Evolutionary conservation across 2,888 invertebrate species (phyloP), one percentile per base, ranked within the genome.

Genomic region (Pristionchus exspectatus): DNA sequence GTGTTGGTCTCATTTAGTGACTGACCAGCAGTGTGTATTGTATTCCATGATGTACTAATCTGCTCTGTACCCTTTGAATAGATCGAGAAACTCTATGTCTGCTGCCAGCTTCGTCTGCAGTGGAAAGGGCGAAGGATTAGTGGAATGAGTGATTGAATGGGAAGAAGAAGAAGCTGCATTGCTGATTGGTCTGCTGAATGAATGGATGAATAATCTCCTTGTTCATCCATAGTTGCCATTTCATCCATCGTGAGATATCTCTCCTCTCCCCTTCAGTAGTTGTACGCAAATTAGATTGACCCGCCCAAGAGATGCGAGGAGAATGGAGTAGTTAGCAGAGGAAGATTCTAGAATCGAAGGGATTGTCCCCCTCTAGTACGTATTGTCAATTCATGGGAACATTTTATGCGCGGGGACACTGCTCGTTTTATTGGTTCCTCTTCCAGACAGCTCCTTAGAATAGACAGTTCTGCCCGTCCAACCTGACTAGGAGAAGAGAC

Each of bases 261-360:
- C 18, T 38, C 38, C 5, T 38, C 38, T 38, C 38, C 5, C 38
- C 38, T 38, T 38, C 38, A 38, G 21, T 16, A 77, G 44, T 16
- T 44, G 44, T 44, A 77, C 77, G 77, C 77, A 77, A 77, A 77
- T 77, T 77, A 44, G 77, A 77, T 77, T 77, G 38, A 77, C 77
- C 77, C 77, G 18, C 27, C 30, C n/a, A n/a, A 24, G 44, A 44
- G 44, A 77, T 16, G 77, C 38, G 77, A 44, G 77, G 1, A 44
- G 44, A 77, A 44, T 77, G 77, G 77, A 77, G 77, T 77, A 77
- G 77, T 77, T 77, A 77, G 77, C n/a, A 59, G 44, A 44, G 44
- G 50, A 77, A 44, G 44, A 77, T 44, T 77, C 77, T 77, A 38
- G 77, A 77, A 77, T 77, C 24, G 12, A 24, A 18, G 18, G 38